Conservation (phyloP, 2,113 vertebrate species). For the Pangasianodon hypophthalmus region DNA sequence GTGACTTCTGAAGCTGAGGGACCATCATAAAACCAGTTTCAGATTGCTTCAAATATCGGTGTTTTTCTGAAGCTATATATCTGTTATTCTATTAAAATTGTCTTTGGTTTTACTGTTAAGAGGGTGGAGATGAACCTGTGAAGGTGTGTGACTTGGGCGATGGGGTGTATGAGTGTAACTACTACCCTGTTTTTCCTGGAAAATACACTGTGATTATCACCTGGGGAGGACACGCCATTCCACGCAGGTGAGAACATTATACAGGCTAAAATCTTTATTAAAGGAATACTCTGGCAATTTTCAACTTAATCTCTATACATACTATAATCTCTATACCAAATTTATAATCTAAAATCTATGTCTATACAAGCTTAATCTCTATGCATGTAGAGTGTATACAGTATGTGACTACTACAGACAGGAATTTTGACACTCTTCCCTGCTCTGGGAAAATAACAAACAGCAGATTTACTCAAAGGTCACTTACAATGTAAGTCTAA, state of each 20-base stretch:
- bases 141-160: constrained; percentile 81
- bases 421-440: neutral
- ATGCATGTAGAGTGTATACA: neutral
- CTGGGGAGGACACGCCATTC: constrained; percentile 88
- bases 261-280: neutral
- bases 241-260: constrained; percentile 80
- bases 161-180: constrained; percentile 85
- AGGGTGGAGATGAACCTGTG: constrained; percentile 86
- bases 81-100: neutral
- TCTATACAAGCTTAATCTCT: neutral
- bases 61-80: neutral
- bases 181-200: constrained; percentile 81
- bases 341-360: neutral
- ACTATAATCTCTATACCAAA: neutral
- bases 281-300: neutral
- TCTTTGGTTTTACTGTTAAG: constrained; percentile 61
- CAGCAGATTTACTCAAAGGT: neutral
- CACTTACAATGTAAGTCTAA: neutral
- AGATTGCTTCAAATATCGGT: neutral
- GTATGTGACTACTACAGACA: neutral
- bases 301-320: neutral
- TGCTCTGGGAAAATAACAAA: neutral
- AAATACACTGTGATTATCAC: constrained; percentile 85
- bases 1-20: constrained; percentile 33
- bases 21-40: neutral